phyloP scores from a whole-genome alignment of 2,888 invertebrate genomes.

The Heliconius hortense region DNA sequence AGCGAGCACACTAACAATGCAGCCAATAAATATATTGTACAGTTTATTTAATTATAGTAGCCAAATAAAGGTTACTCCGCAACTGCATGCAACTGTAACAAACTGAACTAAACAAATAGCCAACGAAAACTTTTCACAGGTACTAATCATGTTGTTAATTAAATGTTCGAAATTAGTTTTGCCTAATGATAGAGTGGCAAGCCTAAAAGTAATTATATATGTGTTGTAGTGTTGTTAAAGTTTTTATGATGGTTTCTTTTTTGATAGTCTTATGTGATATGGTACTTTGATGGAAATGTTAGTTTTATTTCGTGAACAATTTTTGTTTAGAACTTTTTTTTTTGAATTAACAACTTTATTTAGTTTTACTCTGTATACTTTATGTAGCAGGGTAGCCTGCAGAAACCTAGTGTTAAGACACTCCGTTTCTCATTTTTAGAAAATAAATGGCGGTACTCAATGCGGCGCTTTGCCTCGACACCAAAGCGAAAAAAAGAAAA shows the following conservation, averaged over 20 bases:
- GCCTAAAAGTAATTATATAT: neutral
- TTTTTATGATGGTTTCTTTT: neutral
- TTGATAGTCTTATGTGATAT: neutral
- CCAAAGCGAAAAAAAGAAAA: too few relatives aligned
- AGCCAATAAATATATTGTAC: conserved; percentile 11
- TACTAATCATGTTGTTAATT: conserved; percentile 11
- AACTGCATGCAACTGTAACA: neutral
- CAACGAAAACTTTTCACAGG: conserved; percentile 14
- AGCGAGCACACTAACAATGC: neutral
- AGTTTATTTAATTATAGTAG: conserved; percentile 14
- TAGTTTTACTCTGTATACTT: neutral
- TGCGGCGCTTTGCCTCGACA: too few relatives aligned
- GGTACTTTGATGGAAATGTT: neutral
- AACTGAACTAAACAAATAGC: conserved; percentile 8
- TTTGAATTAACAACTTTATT: too few relatives aligned
- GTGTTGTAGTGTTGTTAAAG: neutral
- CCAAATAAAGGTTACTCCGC: conserved; percentile 6
- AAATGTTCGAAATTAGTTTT: conserved; percentile 7
- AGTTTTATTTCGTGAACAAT: neutral
- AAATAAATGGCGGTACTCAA: too few relatives aligned
- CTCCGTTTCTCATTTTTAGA: too few relatives aligned
- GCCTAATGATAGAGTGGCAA: neutral
- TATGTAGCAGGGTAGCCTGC: neutral
- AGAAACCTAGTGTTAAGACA: too few relatives aligned
- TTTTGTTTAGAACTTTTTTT: neutral